A percentile compares a stretch with the other conserved stretches of the same genome.
These are phyloP conservation scores for Thamnophis sirtalis DNA, from an alignment of 2,113 vertebrate genomes.

Conservation along the genomic window DNA sequence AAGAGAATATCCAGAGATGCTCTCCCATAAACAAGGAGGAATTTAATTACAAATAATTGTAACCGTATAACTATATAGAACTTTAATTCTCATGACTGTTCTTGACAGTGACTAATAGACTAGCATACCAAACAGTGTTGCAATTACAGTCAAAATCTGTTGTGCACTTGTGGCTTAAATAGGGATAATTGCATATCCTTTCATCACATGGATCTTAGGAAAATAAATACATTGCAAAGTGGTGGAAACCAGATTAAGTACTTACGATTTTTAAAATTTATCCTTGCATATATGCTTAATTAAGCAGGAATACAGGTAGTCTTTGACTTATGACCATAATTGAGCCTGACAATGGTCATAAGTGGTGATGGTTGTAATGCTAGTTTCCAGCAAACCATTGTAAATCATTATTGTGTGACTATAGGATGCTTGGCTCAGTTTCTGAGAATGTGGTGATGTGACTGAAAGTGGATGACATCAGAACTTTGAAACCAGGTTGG, in stretches of 20 bases:
- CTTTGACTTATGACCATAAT: not conserved
- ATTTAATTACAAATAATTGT: not conserved
- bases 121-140: not conserved
- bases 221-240: conserved; percentile 12
- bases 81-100: not conserved
- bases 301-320: conserved; percentile 8
- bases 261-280: conserved; percentile 36
- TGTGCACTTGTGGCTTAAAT: not conserved
- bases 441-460: not conserved
- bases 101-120: conserved; percentile 5
- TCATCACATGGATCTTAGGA: conserved; percentile 19
- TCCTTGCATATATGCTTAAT: conserved; percentile 25
- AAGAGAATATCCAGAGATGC: not conserved
- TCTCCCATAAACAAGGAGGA: not conserved
- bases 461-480: not conserved
- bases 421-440: not conserved
- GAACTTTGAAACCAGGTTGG: not conserved
- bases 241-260: conserved; percentile 6
- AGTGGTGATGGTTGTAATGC: not conserved
- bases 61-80: not conserved
- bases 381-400: not conserved
- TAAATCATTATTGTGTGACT: not conserved
- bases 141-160: conserved; percentile 9
- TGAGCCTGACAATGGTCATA: not conserved
- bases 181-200: conserved; percentile 14